phyloP scores from a whole-genome alignment of 92 coral and sea anemone genomes.

The Anthopleura xanthogrammica region DNA sequence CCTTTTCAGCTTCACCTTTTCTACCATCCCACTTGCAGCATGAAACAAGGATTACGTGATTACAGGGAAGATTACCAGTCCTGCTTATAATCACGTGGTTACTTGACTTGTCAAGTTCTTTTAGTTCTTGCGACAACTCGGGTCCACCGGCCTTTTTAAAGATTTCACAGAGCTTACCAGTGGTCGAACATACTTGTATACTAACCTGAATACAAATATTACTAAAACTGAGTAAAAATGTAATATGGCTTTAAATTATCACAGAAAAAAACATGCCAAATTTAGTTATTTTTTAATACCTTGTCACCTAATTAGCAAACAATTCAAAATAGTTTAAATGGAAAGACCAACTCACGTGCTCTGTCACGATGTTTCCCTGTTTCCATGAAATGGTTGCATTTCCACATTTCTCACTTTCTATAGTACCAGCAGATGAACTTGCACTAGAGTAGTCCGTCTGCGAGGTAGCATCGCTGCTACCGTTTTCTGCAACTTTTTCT shows the following conservation, averaged over 20 bases:
- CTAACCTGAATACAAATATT: conserved; percentile 9
- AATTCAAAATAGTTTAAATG: no score
- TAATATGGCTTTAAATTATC: no score
- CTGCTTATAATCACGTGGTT: no score
- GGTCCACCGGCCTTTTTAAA: conserved; percentile 5
- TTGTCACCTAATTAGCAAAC: no score
- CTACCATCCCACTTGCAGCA: background rate
- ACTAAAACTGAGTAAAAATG: no score
- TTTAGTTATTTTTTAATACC: no score
- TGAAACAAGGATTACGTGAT: conserved; percentile 10
- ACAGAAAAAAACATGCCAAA: no score
- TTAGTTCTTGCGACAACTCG: background rate
- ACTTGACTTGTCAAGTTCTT: background rate
- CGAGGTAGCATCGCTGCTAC: background rate
- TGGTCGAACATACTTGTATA: conserved; percentile 16
- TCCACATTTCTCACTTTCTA: conserved; percentile 18
- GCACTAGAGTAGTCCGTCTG: background rate
- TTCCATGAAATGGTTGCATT: conserved; percentile 72
- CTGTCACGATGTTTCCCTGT: conserved; percentile 58
- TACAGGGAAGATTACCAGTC: background rate
- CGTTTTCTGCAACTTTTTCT: background rate
- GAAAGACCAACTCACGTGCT: conserved; percentile 42
- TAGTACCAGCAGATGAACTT: background rate
- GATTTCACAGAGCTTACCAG: conserved; percentile 27
- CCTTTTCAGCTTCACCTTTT: conserved; percentile 7